Conservation (phyloP, 2,888 invertebrate genomes). For the Nomada fucata region DNA sequence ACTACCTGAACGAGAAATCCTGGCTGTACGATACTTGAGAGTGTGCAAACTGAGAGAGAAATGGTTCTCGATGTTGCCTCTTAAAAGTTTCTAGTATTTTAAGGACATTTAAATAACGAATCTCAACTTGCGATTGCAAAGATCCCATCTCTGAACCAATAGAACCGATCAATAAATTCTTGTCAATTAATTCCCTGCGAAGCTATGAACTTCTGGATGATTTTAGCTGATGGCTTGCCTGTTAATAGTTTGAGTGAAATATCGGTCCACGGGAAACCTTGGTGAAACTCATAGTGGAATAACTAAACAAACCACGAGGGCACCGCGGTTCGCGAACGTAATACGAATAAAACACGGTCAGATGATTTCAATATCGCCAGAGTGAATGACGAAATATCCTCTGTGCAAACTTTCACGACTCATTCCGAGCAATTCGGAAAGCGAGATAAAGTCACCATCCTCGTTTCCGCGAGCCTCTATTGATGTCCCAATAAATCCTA, state of each 20-base stretch:
- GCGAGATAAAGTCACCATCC: too few relatives aligned
- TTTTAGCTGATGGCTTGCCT: too few relatives aligned
- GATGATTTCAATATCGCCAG: slow-evolving; percentile 71
- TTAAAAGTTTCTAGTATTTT: not conserved
- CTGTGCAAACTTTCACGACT: slow-evolving; percentile 47
- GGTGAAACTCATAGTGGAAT: not conserved
- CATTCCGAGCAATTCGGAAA: too few relatives aligned
- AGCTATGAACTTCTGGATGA: too few relatives aligned
- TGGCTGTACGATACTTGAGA: slow-evolving; percentile 15
- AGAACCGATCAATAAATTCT: too few relatives aligned
- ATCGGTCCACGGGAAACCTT: not conserved
- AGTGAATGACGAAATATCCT: slow-evolving; percentile 22
- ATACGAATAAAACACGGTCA: slow-evolving; percentile 11
- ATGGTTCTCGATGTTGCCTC: not conserved
- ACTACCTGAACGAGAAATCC: slow-evolving; percentile 54
- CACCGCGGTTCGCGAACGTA: not conserved
- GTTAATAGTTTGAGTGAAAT: not conserved
- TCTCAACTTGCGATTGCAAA: not conserved
- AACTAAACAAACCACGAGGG: not conserved
- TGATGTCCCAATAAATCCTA: too few relatives aligned
- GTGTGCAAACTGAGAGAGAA: slow-evolving; percentile 5
- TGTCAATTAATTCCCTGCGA: too few relatives aligned
- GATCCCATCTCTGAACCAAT: too few relatives aligned
- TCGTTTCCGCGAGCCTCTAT: too few relatives aligned
- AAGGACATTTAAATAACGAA: not conserved